These are phyloP conservation scores for Thamnophis sirtalis DNA, from an alignment of 2,113 vertebrate species.

Conservation along the genomic window DNA sequence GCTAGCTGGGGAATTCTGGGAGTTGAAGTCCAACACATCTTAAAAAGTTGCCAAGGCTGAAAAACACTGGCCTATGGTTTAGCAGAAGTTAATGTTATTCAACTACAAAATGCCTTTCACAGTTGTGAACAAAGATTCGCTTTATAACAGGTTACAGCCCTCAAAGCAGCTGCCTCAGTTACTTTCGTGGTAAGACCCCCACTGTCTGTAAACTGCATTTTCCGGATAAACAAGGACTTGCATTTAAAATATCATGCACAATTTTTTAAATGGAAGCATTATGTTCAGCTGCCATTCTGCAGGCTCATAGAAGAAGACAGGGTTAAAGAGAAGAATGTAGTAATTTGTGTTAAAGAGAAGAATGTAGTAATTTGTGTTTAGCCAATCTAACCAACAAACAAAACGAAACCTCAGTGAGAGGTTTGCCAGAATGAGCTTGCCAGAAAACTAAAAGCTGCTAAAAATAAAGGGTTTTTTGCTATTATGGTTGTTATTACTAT, in stretches of 20 bases:
- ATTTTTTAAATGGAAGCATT: neutral
- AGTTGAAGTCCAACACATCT: neutral
- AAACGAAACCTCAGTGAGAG: neutral
- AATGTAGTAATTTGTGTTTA: neutral
- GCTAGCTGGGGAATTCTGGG: neutral
- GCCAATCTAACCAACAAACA: neutral
- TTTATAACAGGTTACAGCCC: conserved; percentile 31
- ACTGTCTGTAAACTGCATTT: neutral
- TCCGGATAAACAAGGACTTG: neutral
- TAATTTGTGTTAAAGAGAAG: neutral
- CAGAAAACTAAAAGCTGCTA: neutral
- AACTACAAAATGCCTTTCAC: neutral
- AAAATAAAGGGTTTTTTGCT: neutral
- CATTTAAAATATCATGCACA: neutral
- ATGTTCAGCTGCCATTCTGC: neutral
- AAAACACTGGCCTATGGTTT: neutral
- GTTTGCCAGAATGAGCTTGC: neutral
- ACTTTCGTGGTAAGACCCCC: conserved; percentile 13
- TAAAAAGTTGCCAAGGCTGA: neutral
- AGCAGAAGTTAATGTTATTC: conserved; percentile 11
- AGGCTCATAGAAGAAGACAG: neutral
- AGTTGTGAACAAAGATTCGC: conserved; percentile 15
- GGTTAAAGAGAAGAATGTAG: neutral
- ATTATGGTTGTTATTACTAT: neutral
- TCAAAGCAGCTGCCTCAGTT: neutral